Conservation (phyloP, 2,888 invertebrate genomes). For the Leptopilina drosophilae region DNA sequence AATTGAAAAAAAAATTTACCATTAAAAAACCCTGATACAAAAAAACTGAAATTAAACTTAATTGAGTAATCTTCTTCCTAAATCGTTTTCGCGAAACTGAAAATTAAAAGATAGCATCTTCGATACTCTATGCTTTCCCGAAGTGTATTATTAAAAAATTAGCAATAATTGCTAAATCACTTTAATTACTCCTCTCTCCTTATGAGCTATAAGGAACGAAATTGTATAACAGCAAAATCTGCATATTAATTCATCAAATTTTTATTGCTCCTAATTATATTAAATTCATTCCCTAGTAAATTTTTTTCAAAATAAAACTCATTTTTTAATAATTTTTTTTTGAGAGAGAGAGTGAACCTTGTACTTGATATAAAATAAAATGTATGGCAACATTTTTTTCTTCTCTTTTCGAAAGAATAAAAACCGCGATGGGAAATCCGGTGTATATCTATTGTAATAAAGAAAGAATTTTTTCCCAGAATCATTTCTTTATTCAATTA, state of each 20-base stretch:
- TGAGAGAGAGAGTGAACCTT: not conserved
- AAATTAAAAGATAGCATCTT: not conserved
- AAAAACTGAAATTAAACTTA: too few relatives aligned
- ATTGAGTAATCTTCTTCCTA: too few relatives aligned
- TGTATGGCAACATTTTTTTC: not conserved
- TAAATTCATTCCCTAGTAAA: not conserved
- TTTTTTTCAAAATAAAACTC: too few relatives aligned
- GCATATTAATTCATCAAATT: not conserved
- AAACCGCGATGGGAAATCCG: not conserved
- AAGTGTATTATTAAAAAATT: not conserved
- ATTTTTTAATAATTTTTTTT: not conserved
- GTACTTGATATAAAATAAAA: too few relatives aligned
- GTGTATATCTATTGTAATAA: not conserved
- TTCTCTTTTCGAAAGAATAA: not conserved
- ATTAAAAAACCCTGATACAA: too few relatives aligned
- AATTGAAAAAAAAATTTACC: too few relatives aligned
- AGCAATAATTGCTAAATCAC: not conserved
- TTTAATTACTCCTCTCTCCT: not conserved
- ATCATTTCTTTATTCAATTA: slow-evolving; percentile 12
- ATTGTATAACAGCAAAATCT: not conserved
- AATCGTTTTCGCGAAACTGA: not conserved
- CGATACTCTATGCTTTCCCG: too few relatives aligned
- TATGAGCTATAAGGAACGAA: too few relatives aligned
- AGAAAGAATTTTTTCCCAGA: slow-evolving; percentile 4
- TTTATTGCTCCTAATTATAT: not conserved